Evolutionary conservation across 2,113 vertebrate genomes (phyloP), one percentile per base, ranked within the genome.

Genomic region (Himantopus leucocephalus): DNA sequence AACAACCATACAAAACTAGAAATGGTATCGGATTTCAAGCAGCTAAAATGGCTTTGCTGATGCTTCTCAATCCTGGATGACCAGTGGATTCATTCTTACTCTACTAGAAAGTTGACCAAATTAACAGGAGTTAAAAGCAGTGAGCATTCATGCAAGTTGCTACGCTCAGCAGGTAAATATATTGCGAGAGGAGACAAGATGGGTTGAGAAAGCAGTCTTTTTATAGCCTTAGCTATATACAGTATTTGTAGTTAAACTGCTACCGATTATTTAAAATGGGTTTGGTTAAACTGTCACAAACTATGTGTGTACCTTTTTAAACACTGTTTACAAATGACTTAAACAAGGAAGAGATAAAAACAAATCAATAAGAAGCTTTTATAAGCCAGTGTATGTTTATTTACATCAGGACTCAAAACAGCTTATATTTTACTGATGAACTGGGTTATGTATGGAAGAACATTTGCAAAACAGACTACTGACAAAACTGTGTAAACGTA

Each of bases 401-500:
- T 73, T 90, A 83, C 45, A 85, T 35, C 34, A 64, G 52, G 45
- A 68, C 67, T 66, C 63, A 37, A 70, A 74, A 0, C 59, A 92
- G 41, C 55, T 82, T 58, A 20, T 21, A 53, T 29, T 60, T 80
- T 62, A 55, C 47, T 52, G 53, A 43, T 30, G 21, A 75, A 17
- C 29, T 41, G 63, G 29, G 66, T 50, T 79, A 75, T 14, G 27
- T 24, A 92, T 4, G 13, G 71, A 70, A 90, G 27, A 90, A 50
- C 63, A 76, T 82, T 90, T 90, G 67, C 85, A 88, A 96, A 93
- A 79, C 85, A 90, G 58, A 45, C 52, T 68, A 85, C 64, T 64
- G 62, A 84, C 94, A 91, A 81, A 84, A 66, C 47, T 67, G 74
- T 64, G 71, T 59, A 87, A 88, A 83, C 2, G 3, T 8, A 34